Conservation (phyloP, 2,113 vertebrate genomes). For the Vicugna pacos region DNA sequence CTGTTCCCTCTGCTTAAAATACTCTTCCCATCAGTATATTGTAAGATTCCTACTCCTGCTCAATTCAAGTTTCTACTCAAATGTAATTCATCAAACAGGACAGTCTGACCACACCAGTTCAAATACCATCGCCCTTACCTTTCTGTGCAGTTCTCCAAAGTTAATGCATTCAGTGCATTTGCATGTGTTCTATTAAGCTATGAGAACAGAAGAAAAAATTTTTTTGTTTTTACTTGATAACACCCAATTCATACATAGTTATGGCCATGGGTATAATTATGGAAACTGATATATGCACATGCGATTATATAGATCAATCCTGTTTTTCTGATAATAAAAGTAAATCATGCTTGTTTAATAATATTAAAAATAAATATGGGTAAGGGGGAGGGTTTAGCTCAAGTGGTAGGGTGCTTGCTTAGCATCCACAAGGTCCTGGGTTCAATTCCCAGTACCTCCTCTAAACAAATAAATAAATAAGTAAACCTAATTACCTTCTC, state of each 20-base stretch:
- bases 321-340: background rate
- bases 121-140: background rate
- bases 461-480: too few relatives aligned
- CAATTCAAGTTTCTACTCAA: background rate
- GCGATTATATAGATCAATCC: background rate
- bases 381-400: too few relatives aligned
- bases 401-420: too few relatives aligned
- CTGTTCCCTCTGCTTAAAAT: background rate
- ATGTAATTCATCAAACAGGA: background rate
- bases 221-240: background rate
- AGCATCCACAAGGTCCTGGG: too few relatives aligned
- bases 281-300: background rate
- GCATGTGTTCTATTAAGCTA: background rate
- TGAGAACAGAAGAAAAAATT: background rate
- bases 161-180: background rate
- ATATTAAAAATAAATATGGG: background rate
- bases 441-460: too few relatives aligned
- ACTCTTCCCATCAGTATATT: background rate
- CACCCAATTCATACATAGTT: background rate
- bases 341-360: background rate
- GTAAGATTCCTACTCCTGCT: background rate
- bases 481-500: too few relatives aligned
- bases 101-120: background rate
- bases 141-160: background rate
- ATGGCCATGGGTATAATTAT: background rate